Evolutionary conservation across 2,797 vertebrate genomes (phyloP).

Genomic region (Allobates femoralis): DNA sequence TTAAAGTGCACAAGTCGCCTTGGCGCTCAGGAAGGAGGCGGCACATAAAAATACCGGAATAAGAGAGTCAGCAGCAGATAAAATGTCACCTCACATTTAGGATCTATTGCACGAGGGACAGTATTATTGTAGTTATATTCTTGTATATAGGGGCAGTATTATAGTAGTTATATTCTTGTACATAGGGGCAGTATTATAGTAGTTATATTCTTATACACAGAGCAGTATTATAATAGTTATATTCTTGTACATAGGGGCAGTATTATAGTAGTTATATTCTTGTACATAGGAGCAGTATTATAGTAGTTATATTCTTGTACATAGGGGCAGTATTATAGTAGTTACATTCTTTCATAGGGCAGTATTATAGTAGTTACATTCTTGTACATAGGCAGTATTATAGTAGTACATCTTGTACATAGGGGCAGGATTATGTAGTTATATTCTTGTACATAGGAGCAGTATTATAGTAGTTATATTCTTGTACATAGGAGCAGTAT

Average conservation of each 20-base stretch:
- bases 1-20: not conserved
- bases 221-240: not conserved
- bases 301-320: slow-evolving; percentile 8
- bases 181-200: slow-evolving; percentile 9
- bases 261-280: slow-evolving; percentile 6
- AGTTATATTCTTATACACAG: slow-evolving; percentile 4
- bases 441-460: not conserved
- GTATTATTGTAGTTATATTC: slow-evolving; percentile 26
- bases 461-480: slow-evolving; percentile 20
- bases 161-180: slow-evolving; percentile 11
- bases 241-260: slow-evolving; percentile 8
- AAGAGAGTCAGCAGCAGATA: not conserved
- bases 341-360: not conserved
- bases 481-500: not conserved
- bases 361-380: slow-evolving; percentile 16
- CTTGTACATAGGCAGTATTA: slow-evolving; percentile 5
- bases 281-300: not conserved
- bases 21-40: slow-evolving; percentile 2
- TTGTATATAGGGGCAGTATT: slow-evolving; percentile 12
- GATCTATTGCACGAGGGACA: not conserved
- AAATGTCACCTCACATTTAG: not conserved
- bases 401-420: slow-evolving; percentile 2
- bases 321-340: slow-evolving; percentile 5
- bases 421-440: not conserved
- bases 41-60: not conserved